Evolutionary conservation across 2,113 vertebrate genomes (phyloP).

Genomic region (Telmatochromis bifrenatus): DNA sequence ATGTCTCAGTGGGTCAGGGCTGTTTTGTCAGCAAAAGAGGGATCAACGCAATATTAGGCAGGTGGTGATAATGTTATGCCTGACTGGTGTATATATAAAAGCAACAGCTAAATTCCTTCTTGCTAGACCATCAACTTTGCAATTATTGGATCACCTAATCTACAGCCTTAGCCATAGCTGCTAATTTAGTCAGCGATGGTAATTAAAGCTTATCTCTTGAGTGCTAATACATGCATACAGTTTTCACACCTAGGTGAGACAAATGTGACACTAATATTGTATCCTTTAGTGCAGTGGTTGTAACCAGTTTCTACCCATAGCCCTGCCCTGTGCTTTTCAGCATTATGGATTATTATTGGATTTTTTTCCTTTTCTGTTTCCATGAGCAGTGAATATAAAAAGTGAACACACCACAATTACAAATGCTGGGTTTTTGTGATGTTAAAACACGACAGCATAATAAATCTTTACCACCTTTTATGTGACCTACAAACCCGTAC

Average conservation of each 20-base stretch:
- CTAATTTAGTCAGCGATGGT: not conserved
- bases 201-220: not conserved
- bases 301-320: not conserved
- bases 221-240: not conserved
- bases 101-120: not conserved
- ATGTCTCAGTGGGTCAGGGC: not conserved
- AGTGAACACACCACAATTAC: rapidly evolving
- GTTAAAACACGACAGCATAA: not conserved
- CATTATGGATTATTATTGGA: not conserved
- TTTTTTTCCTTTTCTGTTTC: not conserved
- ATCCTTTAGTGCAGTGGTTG: not conserved
- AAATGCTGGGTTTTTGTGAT: not conserved
- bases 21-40: not conserved
- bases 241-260: not conserved
- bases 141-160: not conserved
- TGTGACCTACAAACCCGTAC: rapidly evolving
- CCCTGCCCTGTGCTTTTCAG: not conserved
- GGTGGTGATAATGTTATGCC: not conserved
- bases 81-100: not conserved
- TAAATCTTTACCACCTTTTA: not conserved
- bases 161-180: not conserved
- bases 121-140: not conserved
- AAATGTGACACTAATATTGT: not conserved
- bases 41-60: not conserved
- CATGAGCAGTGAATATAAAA: not conserved